Conservation (phyloP, 2,113 vertebrate species). For the Periophthalmodon schlosseri region DNA sequence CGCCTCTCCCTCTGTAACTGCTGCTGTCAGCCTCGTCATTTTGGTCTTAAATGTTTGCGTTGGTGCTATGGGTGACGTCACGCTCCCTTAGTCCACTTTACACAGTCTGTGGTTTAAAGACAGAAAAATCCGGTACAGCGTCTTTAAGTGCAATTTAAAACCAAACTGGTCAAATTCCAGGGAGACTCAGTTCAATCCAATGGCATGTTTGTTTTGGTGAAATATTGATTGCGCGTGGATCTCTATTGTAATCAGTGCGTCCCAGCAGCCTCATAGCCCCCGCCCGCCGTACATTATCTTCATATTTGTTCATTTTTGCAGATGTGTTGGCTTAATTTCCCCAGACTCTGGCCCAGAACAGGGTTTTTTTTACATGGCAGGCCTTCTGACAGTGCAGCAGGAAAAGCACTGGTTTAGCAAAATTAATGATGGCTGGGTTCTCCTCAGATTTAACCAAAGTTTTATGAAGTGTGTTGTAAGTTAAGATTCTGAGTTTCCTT, state of each 20-base stretch:
- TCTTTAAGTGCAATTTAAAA: not conserved
- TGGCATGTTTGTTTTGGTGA: not conserved
- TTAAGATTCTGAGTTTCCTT: not conserved
- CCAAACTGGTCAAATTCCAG: not conserved
- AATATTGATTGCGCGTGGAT: not conserved
- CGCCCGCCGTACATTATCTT: conserved; percentile 6
- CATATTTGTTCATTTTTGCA: conserved; percentile 19
- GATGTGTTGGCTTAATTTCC: conserved; percentile 14
- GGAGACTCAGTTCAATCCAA: conserved; percentile 2
- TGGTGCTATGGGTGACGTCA: too few species aligned
- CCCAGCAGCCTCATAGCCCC: conserved; percentile 4
- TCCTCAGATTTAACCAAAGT: not conserved
- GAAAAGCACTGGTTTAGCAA: not conserved
- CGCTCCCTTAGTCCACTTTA: too few species aligned
- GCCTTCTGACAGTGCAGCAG: conserved; percentile 3
- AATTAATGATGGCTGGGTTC: conserved; percentile 10
- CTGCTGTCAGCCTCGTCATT: too few species aligned
- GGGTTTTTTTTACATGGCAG: conserved; percentile 1
- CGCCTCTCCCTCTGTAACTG: too few species aligned
- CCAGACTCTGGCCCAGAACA: conserved; percentile 3
- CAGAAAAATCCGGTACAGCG: too few species aligned
- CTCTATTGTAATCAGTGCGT: not conserved
- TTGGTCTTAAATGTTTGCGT: too few species aligned
- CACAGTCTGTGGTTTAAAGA: too few species aligned
- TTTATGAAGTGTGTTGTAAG: not conserved